phyloP scores from a whole-genome alignment of 2,797 vertebrate genomes.

The Petrocephalus schoutedeni region DNA sequence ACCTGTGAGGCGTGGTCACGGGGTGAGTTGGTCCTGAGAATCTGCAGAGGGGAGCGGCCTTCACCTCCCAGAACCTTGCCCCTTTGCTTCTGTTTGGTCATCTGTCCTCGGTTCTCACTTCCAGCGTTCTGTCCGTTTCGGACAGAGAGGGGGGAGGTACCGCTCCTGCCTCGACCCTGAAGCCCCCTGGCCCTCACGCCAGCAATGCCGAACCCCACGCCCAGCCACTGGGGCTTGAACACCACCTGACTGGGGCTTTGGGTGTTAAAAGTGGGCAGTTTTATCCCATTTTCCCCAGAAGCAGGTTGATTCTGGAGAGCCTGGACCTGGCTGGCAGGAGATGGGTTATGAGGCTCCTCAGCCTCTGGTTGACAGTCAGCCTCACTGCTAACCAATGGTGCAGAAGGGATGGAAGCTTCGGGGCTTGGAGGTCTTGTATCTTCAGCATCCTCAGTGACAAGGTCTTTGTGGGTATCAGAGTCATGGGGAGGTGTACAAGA shows the following conservation, averaged over 20 bases:
- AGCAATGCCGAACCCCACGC: conserved; percentile 59
- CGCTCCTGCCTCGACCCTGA: conserved; percentile 46
- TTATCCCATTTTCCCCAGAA: background rate
- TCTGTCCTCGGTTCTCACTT: conserved; percentile 58
- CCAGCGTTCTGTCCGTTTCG: conserved; percentile 44
- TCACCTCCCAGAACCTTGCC: conserved; percentile 47
- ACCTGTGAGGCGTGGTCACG: conserved; percentile 55
- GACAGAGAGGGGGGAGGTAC: conserved; percentile 53
- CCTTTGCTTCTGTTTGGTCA: conserved; percentile 58
- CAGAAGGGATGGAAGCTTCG: background rate
- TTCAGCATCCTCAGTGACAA: conserved; percentile 40
- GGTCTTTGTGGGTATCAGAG: background rate
- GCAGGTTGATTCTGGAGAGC: conserved; percentile 27
- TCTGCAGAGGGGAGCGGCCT: conserved; percentile 81
- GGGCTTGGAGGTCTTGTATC: background rate
- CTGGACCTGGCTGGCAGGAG: background rate
- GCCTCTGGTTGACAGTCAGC: background rate
- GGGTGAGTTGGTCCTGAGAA: conserved; percentile 74
- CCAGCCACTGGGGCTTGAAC: conserved; percentile 72
- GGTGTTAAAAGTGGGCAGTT: conserved; percentile 55
- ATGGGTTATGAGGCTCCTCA: background rate
- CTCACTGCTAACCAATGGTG: background rate
- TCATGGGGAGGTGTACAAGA: conserved; percentile 25
- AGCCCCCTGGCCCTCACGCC: conserved; percentile 52
- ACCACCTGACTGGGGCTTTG: conserved; percentile 68